Evolutionary conservation across 2,797 vertebrate species (phyloP).

Genomic region (Protonibea diacanthus): DNA sequence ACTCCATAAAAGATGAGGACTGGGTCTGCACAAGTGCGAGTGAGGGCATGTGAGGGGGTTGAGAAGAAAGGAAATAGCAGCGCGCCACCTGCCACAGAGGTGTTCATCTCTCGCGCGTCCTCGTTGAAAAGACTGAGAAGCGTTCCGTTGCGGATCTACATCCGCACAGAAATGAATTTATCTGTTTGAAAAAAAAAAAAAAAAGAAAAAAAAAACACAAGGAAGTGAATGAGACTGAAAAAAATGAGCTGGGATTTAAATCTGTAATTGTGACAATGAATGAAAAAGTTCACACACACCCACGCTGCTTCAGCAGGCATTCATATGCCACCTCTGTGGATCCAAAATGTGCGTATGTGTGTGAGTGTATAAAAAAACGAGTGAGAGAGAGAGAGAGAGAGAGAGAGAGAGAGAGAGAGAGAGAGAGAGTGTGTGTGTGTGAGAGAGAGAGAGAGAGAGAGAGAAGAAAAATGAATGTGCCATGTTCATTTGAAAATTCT

Average conservation of each 20-base stretch:
- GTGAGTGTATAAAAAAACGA: background rate
- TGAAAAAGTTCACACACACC: constrained; percentile 54
- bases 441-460: background rate
- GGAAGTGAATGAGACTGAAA: constrained; percentile 21
- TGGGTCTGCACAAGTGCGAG: constrained; percentile 29
- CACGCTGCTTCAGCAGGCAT: background rate
- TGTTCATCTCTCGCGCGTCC: constrained; percentile 29
- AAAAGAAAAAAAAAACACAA: background rate
- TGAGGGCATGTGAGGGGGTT: constrained; percentile 37
- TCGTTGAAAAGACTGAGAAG: constrained; percentile 42
- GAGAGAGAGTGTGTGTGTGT: no score
- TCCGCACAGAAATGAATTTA: constrained; percentile 63
- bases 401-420: constrained; percentile 1
- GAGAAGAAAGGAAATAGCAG: constrained; percentile 48
- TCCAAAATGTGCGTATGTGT: constrained; percentile 22
- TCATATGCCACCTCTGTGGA: background rate
- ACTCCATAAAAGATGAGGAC: constrained; percentile 69
- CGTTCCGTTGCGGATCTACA: constrained; percentile 38
- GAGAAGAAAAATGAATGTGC: constrained; percentile 16
- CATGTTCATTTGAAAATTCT: constrained; percentile 71
- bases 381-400: no score
- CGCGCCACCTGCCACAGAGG: constrained; percentile 52
- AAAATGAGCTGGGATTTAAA: constrained; percentile 56
- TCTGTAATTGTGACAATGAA: constrained; percentile 72
- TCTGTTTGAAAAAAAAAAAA: constrained; percentile 3